Evolutionary conservation across 92 coral and sea anemone species (phyloP).

Genomic region (Palythoa heliodiscus): DNA sequence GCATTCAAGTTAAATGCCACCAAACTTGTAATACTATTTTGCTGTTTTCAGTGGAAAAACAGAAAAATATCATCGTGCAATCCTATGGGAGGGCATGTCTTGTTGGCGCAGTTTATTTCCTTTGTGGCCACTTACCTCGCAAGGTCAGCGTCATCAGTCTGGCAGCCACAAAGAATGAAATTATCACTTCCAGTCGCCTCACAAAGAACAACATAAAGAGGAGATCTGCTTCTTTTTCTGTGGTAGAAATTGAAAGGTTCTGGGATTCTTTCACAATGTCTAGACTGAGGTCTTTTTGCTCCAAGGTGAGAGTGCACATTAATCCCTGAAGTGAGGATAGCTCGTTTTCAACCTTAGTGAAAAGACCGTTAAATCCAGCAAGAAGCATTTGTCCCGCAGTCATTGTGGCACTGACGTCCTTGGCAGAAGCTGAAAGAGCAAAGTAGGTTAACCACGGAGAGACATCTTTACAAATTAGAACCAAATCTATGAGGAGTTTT

Average conservation of each 20-base stretch:
- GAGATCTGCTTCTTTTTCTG: slow-evolving; percentile 26
- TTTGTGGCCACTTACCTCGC: slow-evolving; percentile 52
- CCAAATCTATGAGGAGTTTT: not conserved
- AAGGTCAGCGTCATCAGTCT: slow-evolving; percentile 64
- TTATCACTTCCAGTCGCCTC: slow-evolving; percentile 85
- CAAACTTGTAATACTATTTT: too few species aligned
- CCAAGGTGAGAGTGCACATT: slow-evolving; percentile 63
- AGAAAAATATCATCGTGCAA: too few species aligned
- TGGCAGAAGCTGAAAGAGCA: slow-evolving; percentile 4
- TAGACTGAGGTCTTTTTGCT: slow-evolving; percentile 52
- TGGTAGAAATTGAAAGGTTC: slow-evolving; percentile 52
- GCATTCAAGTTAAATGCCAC: too few species aligned
- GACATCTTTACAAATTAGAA: too few species aligned
- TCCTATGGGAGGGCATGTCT: too few species aligned
- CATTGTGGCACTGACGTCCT: slow-evolving; percentile 63
- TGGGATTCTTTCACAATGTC: slow-evolving; percentile 80
- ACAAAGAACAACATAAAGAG: slow-evolving; percentile 73
- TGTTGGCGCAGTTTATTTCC: too few species aligned
- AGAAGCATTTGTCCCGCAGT: slow-evolving; percentile 99
- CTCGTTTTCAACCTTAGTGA: slow-evolving; percentile 94
- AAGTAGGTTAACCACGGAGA: not conserved
- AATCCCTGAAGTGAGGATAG: slow-evolving; percentile 71
- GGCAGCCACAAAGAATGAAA: slow-evolving; percentile 82
- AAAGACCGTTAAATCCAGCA: slow-evolving; percentile 96
- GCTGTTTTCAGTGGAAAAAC: too few species aligned